A percentile compares a stretch with the other conserved stretches of the same genome.
Evolutionary conservation across 2,797 vertebrate species (phyloP).

Genomic region (Melanotaenia maccullochi): DNA sequence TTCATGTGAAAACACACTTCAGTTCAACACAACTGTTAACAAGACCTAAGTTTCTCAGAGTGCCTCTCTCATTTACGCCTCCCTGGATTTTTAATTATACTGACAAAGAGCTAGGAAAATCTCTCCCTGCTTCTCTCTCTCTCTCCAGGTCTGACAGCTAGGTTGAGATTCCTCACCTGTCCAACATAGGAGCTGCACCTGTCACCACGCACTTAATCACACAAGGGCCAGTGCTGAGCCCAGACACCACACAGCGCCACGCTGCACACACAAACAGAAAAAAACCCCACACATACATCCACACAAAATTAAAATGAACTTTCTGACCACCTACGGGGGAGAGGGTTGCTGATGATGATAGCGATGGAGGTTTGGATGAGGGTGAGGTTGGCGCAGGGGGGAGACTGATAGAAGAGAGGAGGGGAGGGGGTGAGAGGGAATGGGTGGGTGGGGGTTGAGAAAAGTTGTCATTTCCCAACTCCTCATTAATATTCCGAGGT

Average conservation of each 20-base stretch:
- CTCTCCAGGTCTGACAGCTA: conserved; percentile 80
- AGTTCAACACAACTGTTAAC: conserved; percentile 72
- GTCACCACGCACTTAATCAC: conserved; percentile 88
- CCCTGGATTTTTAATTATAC: conserved; percentile 85
- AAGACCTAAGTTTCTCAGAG: conserved; percentile 80
- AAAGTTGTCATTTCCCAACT: conserved; percentile 98
- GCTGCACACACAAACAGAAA: conserved; percentile 29
- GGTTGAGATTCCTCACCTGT: conserved; percentile 87
- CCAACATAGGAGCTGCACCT: conserved; percentile 85
- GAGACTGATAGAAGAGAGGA: conserved; percentile 54
- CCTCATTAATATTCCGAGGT: conserved; percentile 99
- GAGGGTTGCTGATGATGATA: conserved; percentile 74
- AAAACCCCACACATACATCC: conserved; percentile 26
- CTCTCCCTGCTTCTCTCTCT: conserved; percentile 48
- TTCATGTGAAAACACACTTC: conserved; percentile 62
- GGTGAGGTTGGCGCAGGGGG: conserved; percentile 61
- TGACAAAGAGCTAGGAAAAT: conserved; percentile 76
- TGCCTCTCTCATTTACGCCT: conserved; percentile 80
- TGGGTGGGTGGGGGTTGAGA: conserved; percentile 56
- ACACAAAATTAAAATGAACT: conserved; percentile 98
- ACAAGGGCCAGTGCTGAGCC: conserved; percentile 75
- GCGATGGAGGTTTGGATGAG: conserved; percentile 63
- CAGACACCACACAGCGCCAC: conserved; percentile 68
- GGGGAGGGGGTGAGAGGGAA: conserved; percentile 33
- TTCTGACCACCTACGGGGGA: conserved; percentile 89